These are phyloP conservation scores for Parauchenoglanis ngamensis DNA, from an alignment of 2,797 vertebrate species.

Conservation along the genomic window DNA sequence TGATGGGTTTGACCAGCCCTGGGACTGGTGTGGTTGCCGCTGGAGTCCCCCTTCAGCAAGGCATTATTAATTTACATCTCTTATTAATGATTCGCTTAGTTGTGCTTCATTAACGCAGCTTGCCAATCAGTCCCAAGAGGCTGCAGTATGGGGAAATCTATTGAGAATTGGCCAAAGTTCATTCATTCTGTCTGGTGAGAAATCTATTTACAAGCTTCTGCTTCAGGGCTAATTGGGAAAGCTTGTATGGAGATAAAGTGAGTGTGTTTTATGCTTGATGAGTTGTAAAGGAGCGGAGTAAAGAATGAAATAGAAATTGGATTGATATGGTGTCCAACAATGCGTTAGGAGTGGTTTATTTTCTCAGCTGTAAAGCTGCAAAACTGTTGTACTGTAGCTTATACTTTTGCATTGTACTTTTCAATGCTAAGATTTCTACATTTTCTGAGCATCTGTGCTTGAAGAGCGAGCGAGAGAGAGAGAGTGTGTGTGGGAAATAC, in stretches of 20 bases:
- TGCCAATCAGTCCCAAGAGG: conserved; percentile 23
- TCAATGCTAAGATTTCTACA: not conserved
- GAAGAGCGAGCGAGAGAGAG: not conserved
- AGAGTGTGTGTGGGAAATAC: not conserved
- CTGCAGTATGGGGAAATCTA: conserved; percentile 48
- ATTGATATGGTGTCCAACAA: not conserved
- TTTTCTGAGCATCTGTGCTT: not conserved
- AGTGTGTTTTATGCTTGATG: conserved; percentile 20
- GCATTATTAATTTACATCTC: conserved; percentile 66
- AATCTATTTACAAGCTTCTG: conserved; percentile 49
- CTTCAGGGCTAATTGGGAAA: conserved; percentile 49
- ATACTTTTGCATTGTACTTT: not conserved
- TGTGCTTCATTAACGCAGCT: conserved; percentile 66
- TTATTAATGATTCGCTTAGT: conserved; percentile 75
- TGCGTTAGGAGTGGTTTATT: not conserved
- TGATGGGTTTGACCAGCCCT: conserved; percentile 39
- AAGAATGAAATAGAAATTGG: not conserved
- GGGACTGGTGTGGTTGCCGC: conserved; percentile 26
- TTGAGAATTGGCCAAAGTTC: conserved; percentile 42
- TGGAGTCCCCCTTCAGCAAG: conserved; percentile 29
- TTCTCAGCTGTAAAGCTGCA: not conserved
- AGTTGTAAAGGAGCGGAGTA: conserved; percentile 14
- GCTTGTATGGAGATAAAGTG: conserved; percentile 44
- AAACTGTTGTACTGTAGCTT: not conserved
- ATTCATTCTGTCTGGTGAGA: conserved; percentile 53